Percentiles rank a stretch among this genome's conserved stretches.
Evolutionary conservation across 2,888 invertebrate species (phyloP).

Genomic region (Amorpha juglandis): DNA sequence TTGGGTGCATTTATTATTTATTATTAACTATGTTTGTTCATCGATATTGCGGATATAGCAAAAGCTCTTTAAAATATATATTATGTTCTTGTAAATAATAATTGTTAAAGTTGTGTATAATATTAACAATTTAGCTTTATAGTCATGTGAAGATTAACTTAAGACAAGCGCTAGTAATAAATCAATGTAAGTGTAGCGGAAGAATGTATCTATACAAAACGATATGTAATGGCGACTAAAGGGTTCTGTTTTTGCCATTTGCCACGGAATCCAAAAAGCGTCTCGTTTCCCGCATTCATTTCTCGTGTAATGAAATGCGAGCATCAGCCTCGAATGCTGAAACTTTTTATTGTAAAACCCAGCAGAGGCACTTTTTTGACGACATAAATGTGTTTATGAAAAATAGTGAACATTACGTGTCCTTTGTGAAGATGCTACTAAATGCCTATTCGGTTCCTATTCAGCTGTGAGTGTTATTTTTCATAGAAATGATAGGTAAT

Average conservation of each 20-base stretch:
- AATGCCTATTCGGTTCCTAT: constrained; percentile 19
- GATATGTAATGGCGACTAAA: neutral
- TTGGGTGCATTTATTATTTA: too few species aligned
- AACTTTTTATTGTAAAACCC: constrained; percentile 69
- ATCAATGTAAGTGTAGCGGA: neutral
- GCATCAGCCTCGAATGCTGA: constrained; percentile 59
- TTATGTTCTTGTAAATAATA: too few species aligned
- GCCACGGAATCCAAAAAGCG: constrained; percentile 40
- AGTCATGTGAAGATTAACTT: too few species aligned
- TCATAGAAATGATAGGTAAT: neutral
- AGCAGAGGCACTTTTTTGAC: constrained; percentile 59
- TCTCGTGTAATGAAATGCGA: constrained; percentile 73
- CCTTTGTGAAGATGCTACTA: constrained; percentile 4
- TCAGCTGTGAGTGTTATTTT: neutral
- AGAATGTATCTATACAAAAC: neutral
- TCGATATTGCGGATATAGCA: too few species aligned
- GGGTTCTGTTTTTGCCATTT: neutral
- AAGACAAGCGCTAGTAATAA: neutral
- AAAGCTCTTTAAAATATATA: too few species aligned
- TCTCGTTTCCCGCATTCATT: constrained; percentile 71
- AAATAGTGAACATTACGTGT: constrained; percentile 60
- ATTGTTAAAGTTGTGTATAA: too few species aligned
- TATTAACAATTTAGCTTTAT: too few species aligned
- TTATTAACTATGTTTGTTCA: too few species aligned
- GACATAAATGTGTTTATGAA: constrained; percentile 67